Conservation (phyloP, 2,888 invertebrate species). For the Trisateles emortualis region DNA sequence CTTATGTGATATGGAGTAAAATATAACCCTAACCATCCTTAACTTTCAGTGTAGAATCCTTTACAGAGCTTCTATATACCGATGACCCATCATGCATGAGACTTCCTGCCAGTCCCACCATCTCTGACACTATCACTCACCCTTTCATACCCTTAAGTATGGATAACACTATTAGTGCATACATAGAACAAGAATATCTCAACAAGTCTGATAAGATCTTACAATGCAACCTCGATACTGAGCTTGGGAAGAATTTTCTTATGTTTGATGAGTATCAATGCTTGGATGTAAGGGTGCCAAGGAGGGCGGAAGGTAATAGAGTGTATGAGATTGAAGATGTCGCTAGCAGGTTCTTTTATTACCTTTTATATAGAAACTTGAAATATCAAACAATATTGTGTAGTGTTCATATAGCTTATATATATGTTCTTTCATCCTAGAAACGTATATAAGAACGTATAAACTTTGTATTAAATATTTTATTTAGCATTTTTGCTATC, state of each 20-base stretch:
- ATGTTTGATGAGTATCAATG: constrained; percentile 75
- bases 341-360: constrained; percentile 67
- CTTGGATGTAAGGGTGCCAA: constrained; percentile 60
- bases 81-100: constrained; percentile 26
- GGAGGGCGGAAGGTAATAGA: constrained; percentile 52
- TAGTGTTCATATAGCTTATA: too few species aligned
- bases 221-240: constrained; percentile 75
- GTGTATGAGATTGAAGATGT: constrained; percentile 79
- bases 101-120: constrained; percentile 24
- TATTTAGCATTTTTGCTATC: too few species aligned
- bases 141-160: constrained; percentile 8
- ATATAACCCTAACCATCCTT: neutral
- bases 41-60: constrained; percentile 63
- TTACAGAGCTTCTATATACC: constrained; percentile 52
- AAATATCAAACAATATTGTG: too few species aligned
- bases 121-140: constrained; percentile 7
- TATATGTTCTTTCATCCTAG: too few species aligned
- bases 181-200: neutral
- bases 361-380: neutral
- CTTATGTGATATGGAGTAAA: too few species aligned
- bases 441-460: too few species aligned
- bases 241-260: constrained; percentile 67
- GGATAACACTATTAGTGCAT: neutral
- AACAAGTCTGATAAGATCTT: constrained; percentile 45
- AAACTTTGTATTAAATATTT: too few species aligned